phyloP scores from a whole-genome alignment of 37 sponge, comb jelly and placozoan genomes.

The Theonella swinhoei region DNA sequence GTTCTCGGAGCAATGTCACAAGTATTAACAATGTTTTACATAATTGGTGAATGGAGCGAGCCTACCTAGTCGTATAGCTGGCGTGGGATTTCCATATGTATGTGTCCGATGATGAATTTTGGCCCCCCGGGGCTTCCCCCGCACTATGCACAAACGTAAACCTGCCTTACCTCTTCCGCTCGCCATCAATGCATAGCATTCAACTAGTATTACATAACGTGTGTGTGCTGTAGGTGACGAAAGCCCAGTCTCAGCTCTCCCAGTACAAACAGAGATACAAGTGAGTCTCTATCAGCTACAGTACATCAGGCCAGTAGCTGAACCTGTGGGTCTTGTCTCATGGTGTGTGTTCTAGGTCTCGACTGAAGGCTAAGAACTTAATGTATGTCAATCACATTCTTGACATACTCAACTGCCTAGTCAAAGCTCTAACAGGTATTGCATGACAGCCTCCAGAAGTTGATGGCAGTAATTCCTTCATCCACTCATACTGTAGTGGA shows the following conservation, averaged over 20 bases:
- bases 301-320: neutral
- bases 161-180: no score
- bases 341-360: slow-evolving; percentile 22
- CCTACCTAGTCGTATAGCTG: no score
- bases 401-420: slow-evolving; percentile 65
- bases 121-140: no score
- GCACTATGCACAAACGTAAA: no score
- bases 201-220: neutral
- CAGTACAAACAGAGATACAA: slow-evolving; percentile 77
- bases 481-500: no score
- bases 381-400: slow-evolving; percentile 92
- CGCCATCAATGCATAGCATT: neutral
- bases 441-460: neutral
- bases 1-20: neutral
- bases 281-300: slow-evolving; percentile 9
- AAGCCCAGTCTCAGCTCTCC: slow-evolving; percentile 66
- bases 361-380: slow-evolving; percentile 94
- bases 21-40: neutral
- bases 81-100: neutral
- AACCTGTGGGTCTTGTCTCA: neutral
- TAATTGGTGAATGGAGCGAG: no score
- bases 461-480: no score
- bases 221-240: slow-evolving; percentile 53
- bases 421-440: neutral
- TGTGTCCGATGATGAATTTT: no score